A percentile compares a stretch with the other conserved stretches of the same genome.
These are phyloP conservation scores for Hydrotaea cyrtoneurina DNA, from an alignment of 2,888 invertebrate genomes.

Conservation along the genomic window DNA sequence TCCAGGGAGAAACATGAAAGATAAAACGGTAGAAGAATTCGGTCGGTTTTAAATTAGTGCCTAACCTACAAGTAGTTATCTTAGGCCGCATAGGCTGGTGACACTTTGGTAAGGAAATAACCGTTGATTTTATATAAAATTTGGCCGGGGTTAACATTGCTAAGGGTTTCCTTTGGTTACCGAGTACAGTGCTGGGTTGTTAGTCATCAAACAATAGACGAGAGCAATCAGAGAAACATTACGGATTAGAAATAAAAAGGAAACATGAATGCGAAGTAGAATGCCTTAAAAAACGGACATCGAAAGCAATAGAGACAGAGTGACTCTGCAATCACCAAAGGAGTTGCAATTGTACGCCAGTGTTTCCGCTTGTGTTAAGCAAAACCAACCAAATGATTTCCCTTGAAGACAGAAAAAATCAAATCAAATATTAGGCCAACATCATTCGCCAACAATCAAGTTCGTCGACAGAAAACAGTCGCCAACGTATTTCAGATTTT, in stretches of 20 bases:
- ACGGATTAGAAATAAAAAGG: too few species aligned
- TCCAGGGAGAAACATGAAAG: too few species aligned
- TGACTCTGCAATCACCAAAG: too few species aligned
- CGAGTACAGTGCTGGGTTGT: neutral
- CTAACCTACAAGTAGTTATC: too few species aligned
- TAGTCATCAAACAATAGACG: neutral
- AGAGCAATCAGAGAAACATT: neutral
- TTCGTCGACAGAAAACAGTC: neutral
- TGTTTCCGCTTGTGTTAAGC: neutral
- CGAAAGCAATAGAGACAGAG: neutral
- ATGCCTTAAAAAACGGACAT: neutral
- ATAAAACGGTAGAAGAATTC: too few species aligned
- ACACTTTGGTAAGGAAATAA: too few species aligned
- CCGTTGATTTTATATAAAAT: too few species aligned
- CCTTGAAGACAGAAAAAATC: neutral
- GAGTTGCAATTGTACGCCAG: neutral
- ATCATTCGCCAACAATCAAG: neutral
- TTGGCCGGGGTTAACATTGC: too few species aligned
- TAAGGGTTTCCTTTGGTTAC: too few species aligned
- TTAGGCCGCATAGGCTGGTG: too few species aligned
- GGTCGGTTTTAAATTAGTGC: too few species aligned
- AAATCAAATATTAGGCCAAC: conserved; percentile 1
- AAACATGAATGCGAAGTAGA: neutral
- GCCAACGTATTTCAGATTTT: neutral
- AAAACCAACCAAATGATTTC: neutral